Evolutionary conservation across 2,113 vertebrate genomes (phyloP), one percentile per base, ranked within the genome.

Genomic region (Hippocampus abdominalis): DNA sequence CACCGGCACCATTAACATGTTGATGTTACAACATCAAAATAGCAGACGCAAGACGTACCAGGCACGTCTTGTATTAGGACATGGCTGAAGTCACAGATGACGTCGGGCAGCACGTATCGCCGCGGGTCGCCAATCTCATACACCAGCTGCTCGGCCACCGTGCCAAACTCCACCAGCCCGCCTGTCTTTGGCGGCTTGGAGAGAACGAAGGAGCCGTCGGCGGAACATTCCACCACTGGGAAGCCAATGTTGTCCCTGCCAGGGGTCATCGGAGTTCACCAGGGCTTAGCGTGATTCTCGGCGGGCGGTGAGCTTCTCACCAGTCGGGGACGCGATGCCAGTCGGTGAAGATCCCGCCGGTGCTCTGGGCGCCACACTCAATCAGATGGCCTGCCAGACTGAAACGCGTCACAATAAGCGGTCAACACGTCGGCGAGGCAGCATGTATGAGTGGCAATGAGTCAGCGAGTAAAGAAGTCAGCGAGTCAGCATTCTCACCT

Each of bases 321-420:
- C 93, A 95, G 87, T 94, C 88, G 6, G 93, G 91, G 25, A 97
- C 92, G 3, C 66, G 77, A 77, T 94, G 92, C 94, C 93, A 96
- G n/a, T 96, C 93, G 1, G 94, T 95, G 88, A 95, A 94, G 91
- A 95, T 93, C 18, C 95, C 94, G 29, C 94, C 94, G 2, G 94
- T 97, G 64, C 91, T 92, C 20, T 96, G 94, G 79, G 94, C 90
- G 2, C 94, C 94, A 29, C 94, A 95, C 82, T 96, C 95, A 68
- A 94, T 94, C 59, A 96, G 91, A 82, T 96, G 94, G 75, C 92
- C 94, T 78, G 93, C 93, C 51, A 95, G 93, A 72, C 94, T 96
- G 36, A 29, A 56, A 11, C 29, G 18, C 4, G 1, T n/a, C 27
- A 53, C 48, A 36, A 66, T 18, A 49, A 25, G 2, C 2, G 20